Percentiles rank a stretch among this genome's conserved stretches.
Evolutionary conservation across 1,140 invertebrate genomes (phyloP).

Genomic region (Pomacea maculata): DNA sequence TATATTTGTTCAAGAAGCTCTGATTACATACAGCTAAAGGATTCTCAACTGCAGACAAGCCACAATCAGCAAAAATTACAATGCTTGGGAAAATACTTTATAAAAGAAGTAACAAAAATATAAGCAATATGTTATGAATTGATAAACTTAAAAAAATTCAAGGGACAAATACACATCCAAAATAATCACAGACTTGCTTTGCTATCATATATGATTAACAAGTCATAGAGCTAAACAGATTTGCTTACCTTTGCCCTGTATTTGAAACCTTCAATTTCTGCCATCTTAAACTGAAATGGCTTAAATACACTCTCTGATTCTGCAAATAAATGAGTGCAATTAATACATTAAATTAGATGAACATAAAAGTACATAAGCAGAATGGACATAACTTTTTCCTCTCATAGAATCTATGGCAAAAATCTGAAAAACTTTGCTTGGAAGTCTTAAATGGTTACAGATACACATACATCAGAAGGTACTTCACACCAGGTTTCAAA

Average conservation of each 20-base stretch:
- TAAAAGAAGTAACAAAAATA: neutral
- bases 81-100: neutral
- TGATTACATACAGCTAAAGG: too few relatives aligned
- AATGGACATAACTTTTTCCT: neutral
- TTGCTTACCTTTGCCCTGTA: constrained; percentile 77
- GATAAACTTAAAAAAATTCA: neutral
- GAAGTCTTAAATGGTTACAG: too few relatives aligned
- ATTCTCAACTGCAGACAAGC: neutral
- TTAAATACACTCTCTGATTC: constrained; percentile 68
- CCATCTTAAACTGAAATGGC: constrained; percentile 92
- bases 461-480: too few relatives aligned
- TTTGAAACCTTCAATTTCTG: constrained; percentile 94
- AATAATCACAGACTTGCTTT: too few relatives aligned
- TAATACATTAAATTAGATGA: neutral
- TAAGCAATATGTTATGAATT: neutral
- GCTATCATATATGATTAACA: too few relatives aligned
- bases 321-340: constrained; percentile 33
- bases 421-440: too few relatives aligned
- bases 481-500: too few relatives aligned
- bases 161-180: neutral
- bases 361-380: neutral
- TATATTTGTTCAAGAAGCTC: too few relatives aligned
- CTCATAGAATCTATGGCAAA: neutral
- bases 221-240: neutral
- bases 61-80: constrained; percentile 4